These are phyloP conservation scores for Glossophaga mutica DNA, from an alignment of 2,797 vertebrate species.

Conservation along the genomic window DNA sequence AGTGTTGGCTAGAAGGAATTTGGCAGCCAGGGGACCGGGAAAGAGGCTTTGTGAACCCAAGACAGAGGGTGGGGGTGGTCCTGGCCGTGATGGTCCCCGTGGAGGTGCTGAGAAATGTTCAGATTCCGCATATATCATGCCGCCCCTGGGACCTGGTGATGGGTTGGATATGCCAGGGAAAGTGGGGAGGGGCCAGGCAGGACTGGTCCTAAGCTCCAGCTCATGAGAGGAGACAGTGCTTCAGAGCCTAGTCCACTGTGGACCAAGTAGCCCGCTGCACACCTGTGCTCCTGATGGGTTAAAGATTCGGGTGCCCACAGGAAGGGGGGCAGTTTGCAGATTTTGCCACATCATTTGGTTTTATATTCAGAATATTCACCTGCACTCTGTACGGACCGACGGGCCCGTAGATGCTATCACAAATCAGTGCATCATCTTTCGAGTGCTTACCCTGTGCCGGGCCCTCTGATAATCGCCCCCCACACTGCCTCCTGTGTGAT, in stretches of 20 bases:
- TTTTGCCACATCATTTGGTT: neutral
- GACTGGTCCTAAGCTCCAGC: neutral
- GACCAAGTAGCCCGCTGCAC: too few relatives aligned
- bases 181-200: accelerated
- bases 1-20: neutral
- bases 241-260: too few relatives aligned
- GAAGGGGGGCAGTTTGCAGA: neutral
- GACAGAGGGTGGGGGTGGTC: neutral
- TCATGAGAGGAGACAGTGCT: neutral
- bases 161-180: neutral
- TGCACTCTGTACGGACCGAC: neutral
- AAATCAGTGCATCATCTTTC: neutral
- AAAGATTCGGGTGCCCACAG: neutral
- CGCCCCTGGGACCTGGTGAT: neutral
- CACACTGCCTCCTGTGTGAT: neutral
- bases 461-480: neutral
- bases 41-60: neutral
- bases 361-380: neutral
- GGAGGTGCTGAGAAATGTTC: neutral
- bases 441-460: neutral
- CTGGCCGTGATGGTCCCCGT: accelerated
- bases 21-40: neutral
- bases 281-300: neutral
- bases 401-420: neutral
- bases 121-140: neutral